Evolutionary conservation across 2,113 vertebrate species (phyloP).

Genomic region (Vulpes ferrilata): DNA sequence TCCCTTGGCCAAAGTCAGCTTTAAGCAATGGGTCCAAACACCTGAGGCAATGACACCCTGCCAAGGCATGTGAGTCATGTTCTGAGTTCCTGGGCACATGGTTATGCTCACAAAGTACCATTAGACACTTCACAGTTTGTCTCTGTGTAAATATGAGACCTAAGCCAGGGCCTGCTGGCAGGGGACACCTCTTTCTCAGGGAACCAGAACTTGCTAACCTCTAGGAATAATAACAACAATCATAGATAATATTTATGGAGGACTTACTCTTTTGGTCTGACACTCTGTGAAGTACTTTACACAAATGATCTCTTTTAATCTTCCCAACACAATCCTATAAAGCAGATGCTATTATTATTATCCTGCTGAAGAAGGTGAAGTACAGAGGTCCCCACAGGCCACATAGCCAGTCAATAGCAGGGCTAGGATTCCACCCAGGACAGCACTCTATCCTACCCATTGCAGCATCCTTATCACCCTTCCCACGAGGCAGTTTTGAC

Average conservation of each 20-base stretch:
- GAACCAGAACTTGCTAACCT: neutral
- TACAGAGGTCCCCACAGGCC: neutral
- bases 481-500: neutral
- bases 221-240: neutral
- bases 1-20: neutral
- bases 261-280: neutral
- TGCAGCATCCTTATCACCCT: no score
- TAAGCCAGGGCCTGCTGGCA: neutral
- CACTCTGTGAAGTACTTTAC: neutral
- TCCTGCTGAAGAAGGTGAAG: neutral
- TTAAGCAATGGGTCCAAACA: neutral
- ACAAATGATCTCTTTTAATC: neutral
- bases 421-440: neutral
- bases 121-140: neutral
- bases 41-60: neutral
- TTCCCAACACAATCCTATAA: neutral
- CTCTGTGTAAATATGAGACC: neutral
- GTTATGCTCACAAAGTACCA: neutral
- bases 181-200: neutral
- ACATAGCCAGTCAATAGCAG: neutral
- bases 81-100: neutral
- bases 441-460: neutral
- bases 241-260: neutral
- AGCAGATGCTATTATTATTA: neutral
- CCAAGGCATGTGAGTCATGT: accelerated